These are phyloP conservation scores for Metridium senile DNA, from an alignment of 92 coral and sea anemone species.

Conservation along the genomic window DNA sequence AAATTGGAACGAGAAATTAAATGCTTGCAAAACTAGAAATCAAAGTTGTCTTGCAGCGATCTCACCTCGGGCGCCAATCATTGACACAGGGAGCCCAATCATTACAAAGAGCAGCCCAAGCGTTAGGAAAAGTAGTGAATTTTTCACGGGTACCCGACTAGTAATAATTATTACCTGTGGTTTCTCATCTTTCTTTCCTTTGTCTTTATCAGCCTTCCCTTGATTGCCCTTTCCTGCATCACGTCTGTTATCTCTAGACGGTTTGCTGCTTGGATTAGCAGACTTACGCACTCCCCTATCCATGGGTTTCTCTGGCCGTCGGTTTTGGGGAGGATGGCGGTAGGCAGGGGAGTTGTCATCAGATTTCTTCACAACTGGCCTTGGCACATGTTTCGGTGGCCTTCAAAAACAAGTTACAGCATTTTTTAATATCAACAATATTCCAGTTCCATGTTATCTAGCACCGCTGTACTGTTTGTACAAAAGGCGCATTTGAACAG, in stretches of 20 bases:
- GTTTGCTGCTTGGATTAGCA: conserved; percentile 67
- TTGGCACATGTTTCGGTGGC: conserved; percentile 82
- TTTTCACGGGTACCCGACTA: too few relatives aligned
- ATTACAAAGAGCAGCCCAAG: too few relatives aligned
- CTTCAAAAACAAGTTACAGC: conserved; percentile 48
- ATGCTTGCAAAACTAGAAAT: too few relatives aligned
- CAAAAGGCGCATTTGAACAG: too few relatives aligned
- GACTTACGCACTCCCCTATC: conserved; percentile 71
- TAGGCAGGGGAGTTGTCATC: conserved; percentile 84
- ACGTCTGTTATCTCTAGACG: conserved; percentile 67
- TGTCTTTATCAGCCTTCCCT: conserved; percentile 69
- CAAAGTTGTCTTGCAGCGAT: too few relatives aligned
- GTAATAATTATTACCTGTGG: conserved; percentile 26
- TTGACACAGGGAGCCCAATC: too few relatives aligned
- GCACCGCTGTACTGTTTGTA: too few relatives aligned
- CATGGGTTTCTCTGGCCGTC: conserved; percentile 70
- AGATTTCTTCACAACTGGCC: conserved; percentile 81
- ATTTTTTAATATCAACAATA: conserved; percentile 13
- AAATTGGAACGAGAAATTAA: too few relatives aligned
- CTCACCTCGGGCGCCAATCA: too few relatives aligned
- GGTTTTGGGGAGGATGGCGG: conserved; percentile 65
- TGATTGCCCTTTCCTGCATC: conserved; percentile 58
- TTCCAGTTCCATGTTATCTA: conserved; percentile 17
- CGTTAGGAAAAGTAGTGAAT: too few relatives aligned
- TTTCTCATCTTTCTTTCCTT: conserved; percentile 79